Evolutionary conservation across 2,797 vertebrate genomes (phyloP), one percentile per base, ranked within the genome.

Genomic region (Capromys pilorides): DNA sequence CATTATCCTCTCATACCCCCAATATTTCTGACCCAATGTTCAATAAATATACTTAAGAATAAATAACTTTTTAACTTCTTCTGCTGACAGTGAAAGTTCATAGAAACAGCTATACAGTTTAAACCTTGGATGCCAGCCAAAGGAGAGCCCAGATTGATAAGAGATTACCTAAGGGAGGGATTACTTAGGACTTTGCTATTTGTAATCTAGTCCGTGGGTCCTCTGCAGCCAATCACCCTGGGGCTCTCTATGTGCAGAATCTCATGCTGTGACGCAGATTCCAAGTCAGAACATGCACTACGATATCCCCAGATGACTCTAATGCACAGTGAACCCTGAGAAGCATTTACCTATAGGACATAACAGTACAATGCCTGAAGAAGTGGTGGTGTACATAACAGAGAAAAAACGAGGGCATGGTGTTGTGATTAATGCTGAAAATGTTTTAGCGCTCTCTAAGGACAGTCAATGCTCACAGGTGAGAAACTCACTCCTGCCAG

Each of bases 381-480:
- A 64, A 1, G 22, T 5, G 69, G 51, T 4, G 36, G 33, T 45
- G 11, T 22, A 45, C 2, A 22, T 5, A 2, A 33, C 0, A 13
- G 51, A 51, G 18, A 62, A 73, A 9, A 75, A 39, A 57, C 9
- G 49, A 54, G 51, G 18, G 54, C 31, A 1, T 0, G 19, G 49
- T n/a, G 8, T 14, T 1, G n/a, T 81, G 51, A 67, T n/a, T 7
- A 22, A 67, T 0, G 0, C 41, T 24, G 57, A 95, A 80, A 31
- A 92, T 33, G 36, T 16, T 4, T 18, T 14, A 59, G 78, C 41
- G 39, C 33, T 64, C 33, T 81, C 49, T 36, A 18, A 64, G 66
- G 59, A 86, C 88, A 64, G 45, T 12, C 82, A 59, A 13, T 14
- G 59, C 75, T 96, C 94, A 95, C 94, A 97, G 91, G 94, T 95